Percentiles rank a stretch among this genome's conserved stretches.
Evolutionary conservation across 92 coral and sea anemone genomes (phyloP).

Genomic region (Palythoa grandiflora): DNA sequence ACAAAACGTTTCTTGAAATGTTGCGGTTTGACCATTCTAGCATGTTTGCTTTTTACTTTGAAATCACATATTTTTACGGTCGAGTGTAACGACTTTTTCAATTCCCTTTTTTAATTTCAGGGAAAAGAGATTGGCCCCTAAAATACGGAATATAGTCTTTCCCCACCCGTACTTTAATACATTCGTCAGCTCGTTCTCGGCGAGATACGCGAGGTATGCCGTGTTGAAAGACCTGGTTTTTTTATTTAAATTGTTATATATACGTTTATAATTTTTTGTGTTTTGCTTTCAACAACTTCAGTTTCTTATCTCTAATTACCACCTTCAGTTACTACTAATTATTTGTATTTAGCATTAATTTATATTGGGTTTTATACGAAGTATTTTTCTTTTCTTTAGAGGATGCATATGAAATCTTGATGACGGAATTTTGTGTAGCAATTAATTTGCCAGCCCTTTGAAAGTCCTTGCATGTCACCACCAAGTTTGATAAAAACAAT

Average conservation of each 20-base stretch:
- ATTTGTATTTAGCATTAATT: neutral
- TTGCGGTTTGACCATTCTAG: no score
- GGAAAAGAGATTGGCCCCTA: neutral
- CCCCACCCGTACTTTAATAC: neutral
- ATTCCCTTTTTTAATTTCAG: no score
- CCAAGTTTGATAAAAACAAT: no score
- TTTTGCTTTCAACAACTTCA: neutral
- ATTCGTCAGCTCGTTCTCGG: conserved; percentile 28
- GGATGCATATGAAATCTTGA: neutral
- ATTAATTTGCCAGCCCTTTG: neutral
- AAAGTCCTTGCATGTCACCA: no score
- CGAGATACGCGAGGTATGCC: conserved; percentile 26
- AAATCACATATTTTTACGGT: no score
- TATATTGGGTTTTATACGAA: neutral
- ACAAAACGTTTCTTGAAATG: no score
- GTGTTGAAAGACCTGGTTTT: no score
- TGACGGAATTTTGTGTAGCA: neutral
- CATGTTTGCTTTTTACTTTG: no score
- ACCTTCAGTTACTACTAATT: neutral
- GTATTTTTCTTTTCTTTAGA: neutral
- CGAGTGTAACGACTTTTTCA: no score
- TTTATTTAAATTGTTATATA: neutral
- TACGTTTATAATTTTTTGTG: neutral
- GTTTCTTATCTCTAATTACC: neutral
- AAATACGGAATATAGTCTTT: neutral